Base-by-base conservation (phyloP, 92 coral and sea anemone species). In the Phenganax stokvisi region DNA sequence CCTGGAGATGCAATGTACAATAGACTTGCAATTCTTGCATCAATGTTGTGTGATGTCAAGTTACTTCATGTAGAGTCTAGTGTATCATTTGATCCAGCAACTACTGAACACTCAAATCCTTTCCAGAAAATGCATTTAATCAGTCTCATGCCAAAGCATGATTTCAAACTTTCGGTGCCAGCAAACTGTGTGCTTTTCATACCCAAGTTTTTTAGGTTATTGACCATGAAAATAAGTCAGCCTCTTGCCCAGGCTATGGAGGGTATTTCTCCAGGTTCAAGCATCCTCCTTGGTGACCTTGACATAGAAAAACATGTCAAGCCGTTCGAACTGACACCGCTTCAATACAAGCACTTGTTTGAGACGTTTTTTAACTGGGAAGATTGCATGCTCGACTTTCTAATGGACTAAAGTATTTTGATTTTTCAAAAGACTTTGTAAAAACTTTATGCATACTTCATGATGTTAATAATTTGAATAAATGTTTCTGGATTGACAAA, bases 181-280 rank as follows among this genome's bases (percentile, higher is more conserved):
- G 85, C 86, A 52, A 86, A 88, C 55, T 78, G 83, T 27, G 70
- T 92, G 55, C 82, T 89, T 65, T 87, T 88, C 72, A 85, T 92
- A 71, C 91, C 92, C 54, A 89, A 96, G 79, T 92, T 96, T 51
- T 85, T 96, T 51, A 84, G 93, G 84, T 78, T 96, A 54, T 67
- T 96, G 25, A 85, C 92, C 88, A 89, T 91, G 59, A 92, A 89
- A 54, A 93, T 91, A 20, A 87, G 89, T 12, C 91, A 89, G 75
- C 87, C 89, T 12, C 80, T 96, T 31, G 83, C 86, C 28, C 87
- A 85, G 31, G 89, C 96, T 8, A 76, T 96, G 68, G 96, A 96
- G 54, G 89, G 89, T 54, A 92, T 92, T 37, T 84, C 89, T 57
- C 97, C 99, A 13, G 99, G 99, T 20, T 77, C 96, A 66, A 92